A percentile compares a stretch with the other conserved stretches of the same genome.
Conservation (phyloP, 2,113 vertebrate species). For the Microtus pennsylvanicus region DNA sequence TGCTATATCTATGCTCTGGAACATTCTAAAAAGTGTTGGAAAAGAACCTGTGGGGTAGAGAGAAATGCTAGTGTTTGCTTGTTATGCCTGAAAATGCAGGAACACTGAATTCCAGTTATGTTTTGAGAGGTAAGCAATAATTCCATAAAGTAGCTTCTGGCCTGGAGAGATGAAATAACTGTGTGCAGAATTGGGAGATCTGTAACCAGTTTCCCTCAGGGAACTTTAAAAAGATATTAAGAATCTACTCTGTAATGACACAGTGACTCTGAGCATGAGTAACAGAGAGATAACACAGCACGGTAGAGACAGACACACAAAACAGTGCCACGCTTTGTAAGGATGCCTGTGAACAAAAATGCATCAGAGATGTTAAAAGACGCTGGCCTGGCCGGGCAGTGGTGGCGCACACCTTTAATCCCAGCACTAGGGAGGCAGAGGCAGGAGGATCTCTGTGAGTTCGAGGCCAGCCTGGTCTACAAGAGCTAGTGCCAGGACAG, state of each 20-base stretch:
- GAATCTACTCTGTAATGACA: not conserved
- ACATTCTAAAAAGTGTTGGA: not conserved
- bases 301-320: not conserved
- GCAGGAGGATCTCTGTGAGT: no score
- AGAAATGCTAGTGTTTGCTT: not conserved
- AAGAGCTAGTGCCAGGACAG: no score
- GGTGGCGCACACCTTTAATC: no score
- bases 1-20: not conserved
- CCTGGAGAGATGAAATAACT: not conserved
- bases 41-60: not conserved
- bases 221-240: not conserved
- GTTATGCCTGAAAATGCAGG: not conserved
- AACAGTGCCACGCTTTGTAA: not conserved
- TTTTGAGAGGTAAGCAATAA: not conserved
- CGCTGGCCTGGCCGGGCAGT: not conserved
- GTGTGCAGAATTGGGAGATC: not conserved
- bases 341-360: not conserved
- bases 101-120: not conserved
- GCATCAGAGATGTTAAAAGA: not conserved
- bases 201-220: not conserved
- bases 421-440: no score
- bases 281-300: not conserved
- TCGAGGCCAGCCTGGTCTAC: no score
- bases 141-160: not conserved
- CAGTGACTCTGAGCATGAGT: not conserved